These are phyloP conservation scores for Ovibos moschatus DNA, from an alignment of 2,113 vertebrate genomes.

Conservation along the genomic window DNA sequence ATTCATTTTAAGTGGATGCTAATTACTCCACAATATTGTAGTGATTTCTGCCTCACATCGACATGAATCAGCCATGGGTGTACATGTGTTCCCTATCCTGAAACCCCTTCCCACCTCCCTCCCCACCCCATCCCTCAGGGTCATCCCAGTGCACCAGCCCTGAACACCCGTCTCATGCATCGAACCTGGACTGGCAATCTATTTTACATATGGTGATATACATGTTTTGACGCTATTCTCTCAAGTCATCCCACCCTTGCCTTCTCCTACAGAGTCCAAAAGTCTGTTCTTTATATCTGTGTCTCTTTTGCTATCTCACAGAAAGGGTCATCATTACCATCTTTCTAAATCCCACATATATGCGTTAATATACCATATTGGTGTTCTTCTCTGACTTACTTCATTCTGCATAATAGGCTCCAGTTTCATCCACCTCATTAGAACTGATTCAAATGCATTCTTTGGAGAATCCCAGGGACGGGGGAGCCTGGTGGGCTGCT, in stretches of 20 bases:
- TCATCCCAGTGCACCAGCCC: background rate
- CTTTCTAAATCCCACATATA: background rate
- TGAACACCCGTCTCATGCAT: background rate
- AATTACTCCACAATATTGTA: background rate
- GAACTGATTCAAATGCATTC: background rate
- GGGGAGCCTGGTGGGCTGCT: too few relatives aligned
- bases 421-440: background rate
- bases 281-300: background rate
- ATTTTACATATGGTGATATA: background rate
- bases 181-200: fast-evolving
- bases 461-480: too few relatives aligned
- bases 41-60: background rate
- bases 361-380: background rate
- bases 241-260: background rate
- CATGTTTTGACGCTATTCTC: background rate
- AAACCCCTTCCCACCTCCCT: background rate
- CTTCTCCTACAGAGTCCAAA: background rate
- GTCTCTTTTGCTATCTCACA: background rate
- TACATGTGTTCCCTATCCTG: background rate
- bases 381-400: background rate
- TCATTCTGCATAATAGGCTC: background rate
- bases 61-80: background rate
- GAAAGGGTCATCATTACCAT: background rate
- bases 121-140: background rate
- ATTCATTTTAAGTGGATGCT: background rate